phyloP scores from a whole-genome alignment of 2,113 vertebrate species.

The Percopsis transmontana region DNA sequence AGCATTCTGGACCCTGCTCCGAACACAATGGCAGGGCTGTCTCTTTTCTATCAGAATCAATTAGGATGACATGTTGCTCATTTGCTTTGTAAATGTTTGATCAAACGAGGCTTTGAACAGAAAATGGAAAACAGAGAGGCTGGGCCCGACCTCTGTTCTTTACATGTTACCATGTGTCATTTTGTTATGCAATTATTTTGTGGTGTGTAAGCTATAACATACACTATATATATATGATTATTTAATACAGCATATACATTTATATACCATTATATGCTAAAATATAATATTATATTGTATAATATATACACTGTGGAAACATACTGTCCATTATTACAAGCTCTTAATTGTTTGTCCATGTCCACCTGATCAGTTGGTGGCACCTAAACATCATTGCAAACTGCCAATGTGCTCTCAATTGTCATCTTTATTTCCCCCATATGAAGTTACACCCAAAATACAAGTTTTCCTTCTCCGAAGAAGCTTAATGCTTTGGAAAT shows the following conservation, averaged over 20 bases:
- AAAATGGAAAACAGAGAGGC: conserved; percentile 21
- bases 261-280: not conserved
- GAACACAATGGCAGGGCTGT: conserved; percentile 36
- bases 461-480: conserved; percentile 43
- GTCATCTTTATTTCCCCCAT: conserved; percentile 30
- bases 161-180: not conserved
- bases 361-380: conserved; percentile 32
- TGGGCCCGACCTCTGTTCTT: not conserved
- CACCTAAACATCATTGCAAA: conserved; percentile 21
- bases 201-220: not conserved
- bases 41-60: conserved; percentile 55
- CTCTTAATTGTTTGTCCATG: conserved; percentile 25
- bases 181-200: not conserved
- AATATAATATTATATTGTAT: too few relatives aligned
- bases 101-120: conserved; percentile 41
- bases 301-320: too few relatives aligned
- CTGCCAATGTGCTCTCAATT: conserved; percentile 26
- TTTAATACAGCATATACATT: not conserved
- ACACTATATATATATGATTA: too few relatives aligned
- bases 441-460: not conserved
- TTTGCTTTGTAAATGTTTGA: conserved; percentile 30
- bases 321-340: too few relatives aligned
- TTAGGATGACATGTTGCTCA: conserved; percentile 26
- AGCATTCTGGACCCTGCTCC: conserved; percentile 24
- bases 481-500: conserved; percentile 23